Evolutionary conservation across 1,140 invertebrate genomes (phyloP).

Genomic region (Colletes latitarsis): DNA sequence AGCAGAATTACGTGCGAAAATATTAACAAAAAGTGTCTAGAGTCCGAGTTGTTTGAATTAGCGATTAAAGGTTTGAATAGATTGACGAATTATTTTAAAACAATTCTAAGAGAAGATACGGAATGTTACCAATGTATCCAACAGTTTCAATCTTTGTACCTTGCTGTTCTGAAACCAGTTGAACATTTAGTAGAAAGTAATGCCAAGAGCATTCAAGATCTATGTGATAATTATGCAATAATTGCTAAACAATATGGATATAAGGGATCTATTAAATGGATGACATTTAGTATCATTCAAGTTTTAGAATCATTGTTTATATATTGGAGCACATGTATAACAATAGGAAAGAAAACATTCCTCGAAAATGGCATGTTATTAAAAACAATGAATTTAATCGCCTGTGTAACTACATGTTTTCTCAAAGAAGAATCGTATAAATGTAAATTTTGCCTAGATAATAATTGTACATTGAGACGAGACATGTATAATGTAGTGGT

Average conservation of each 20-base stretch:
- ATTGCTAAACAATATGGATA: conserved; percentile 45
- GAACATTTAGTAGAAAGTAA: conserved; percentile 24
- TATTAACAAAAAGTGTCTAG: conserved; percentile 27
- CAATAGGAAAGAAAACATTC: conserved; percentile 19
- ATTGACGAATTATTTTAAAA: conserved; percentile 41
- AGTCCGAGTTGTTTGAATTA: neutral
- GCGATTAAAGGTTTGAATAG: conserved; percentile 22
- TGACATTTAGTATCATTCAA: conserved; percentile 14
- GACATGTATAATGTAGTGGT: conserved; percentile 57
- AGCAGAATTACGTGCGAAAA: conserved; percentile 37
- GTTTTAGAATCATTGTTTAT: conserved; percentile 53
- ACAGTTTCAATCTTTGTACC: conserved; percentile 54
- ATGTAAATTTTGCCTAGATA: conserved; percentile 45
- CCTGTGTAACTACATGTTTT: conserved; percentile 30
- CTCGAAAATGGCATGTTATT: conserved; percentile 40
- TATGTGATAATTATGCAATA: conserved; percentile 26
- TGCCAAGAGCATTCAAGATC: conserved; percentile 27
- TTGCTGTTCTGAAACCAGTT: conserved; percentile 48
- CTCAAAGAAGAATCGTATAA: conserved; percentile 31
- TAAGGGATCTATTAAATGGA: conserved; percentile 42
- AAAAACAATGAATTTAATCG: conserved; percentile 43
- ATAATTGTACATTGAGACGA: conserved; percentile 53
- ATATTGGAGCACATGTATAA: conserved; percentile 62
- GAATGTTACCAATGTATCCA: conserved; percentile 60
- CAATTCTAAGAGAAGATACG: conserved; percentile 26